Conservation (phyloP, 2,113 vertebrate species). For the Nesospiza acunhae region DNA sequence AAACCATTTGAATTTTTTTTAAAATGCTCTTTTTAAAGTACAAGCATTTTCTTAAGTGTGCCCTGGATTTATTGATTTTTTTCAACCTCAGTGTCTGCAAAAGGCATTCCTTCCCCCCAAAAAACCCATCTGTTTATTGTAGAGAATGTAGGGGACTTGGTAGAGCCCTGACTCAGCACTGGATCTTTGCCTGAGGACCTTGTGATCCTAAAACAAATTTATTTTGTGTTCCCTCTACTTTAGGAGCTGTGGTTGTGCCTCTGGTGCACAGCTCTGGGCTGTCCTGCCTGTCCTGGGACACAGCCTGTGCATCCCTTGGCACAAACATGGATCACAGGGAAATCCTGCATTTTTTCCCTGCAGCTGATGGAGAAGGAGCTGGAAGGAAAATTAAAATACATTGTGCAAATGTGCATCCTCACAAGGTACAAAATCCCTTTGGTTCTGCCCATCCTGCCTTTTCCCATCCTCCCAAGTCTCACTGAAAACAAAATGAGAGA, state of each 20-base stretch:
- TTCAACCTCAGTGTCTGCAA: not conserved
- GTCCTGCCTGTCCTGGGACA: not conserved
- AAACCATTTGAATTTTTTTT: not conserved
- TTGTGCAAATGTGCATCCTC: not conserved
- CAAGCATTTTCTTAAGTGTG: not conserved
- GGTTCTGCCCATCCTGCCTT: not conserved
- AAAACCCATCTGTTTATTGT: not conserved
- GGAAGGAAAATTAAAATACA: not conserved
- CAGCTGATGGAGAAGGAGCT: not conserved
- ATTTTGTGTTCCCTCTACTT: accelerated
- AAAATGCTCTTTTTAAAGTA: not conserved
- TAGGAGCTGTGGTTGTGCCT: not conserved
- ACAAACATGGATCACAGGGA: accelerated
- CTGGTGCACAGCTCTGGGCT: not conserved
- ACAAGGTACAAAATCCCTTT: not conserved
- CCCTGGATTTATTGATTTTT: not conserved
- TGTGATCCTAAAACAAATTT: not conserved
- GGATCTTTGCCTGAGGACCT: not conserved
- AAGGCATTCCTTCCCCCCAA: accelerated
- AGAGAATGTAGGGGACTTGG: accelerated
- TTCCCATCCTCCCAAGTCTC: not conserved
- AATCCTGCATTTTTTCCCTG: not conserved
- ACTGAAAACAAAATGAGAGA: accelerated
- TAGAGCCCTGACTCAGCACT: not conserved
- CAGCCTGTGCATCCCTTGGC: not conserved